phyloP scores from a whole-genome alignment of 1,140 invertebrate species.

The Drosophila sucinea region DNA sequence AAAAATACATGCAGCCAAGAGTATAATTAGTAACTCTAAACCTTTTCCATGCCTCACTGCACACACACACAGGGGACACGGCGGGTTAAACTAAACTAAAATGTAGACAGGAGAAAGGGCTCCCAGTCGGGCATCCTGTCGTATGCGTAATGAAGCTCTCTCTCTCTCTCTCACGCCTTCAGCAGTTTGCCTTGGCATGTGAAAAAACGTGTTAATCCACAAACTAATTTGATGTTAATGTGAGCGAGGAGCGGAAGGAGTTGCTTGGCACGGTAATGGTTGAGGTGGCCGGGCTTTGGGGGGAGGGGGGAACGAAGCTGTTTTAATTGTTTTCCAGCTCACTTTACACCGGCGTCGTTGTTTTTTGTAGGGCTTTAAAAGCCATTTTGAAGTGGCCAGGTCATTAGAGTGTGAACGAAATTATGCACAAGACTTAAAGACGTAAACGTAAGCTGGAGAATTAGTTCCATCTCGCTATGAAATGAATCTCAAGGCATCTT shows the following conservation, averaged over 20 bases:
- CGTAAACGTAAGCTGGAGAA: conserved; percentile 52
- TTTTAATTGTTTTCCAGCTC: conserved; percentile 70
- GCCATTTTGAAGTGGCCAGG: conserved; percentile 43
- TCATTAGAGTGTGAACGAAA: conserved; percentile 60
- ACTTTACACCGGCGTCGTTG: conserved; percentile 49
- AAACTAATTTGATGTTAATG: conserved; percentile 73
- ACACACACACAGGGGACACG: conserved; percentile 9
- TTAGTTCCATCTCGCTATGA: conserved; percentile 49
- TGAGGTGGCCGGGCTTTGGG: conserved; percentile 15
- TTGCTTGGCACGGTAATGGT: conserved; percentile 22
- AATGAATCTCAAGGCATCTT: conserved; percentile 2
- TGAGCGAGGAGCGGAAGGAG: conserved; percentile 40
- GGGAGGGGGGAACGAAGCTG: conserved; percentile 18
- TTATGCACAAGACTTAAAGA: conserved; percentile 33
- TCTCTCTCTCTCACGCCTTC: not conserved
- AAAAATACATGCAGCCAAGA: conserved; percentile 45
- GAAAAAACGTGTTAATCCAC: conserved; percentile 71
- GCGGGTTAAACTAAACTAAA: conserved; percentile 29
- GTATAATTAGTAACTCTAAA: conserved; percentile 64
- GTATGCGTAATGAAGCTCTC: conserved; percentile 63
- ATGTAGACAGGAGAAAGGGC: not conserved
- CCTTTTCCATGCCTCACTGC: conserved; percentile 55
- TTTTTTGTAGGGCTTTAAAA: conserved; percentile 63
- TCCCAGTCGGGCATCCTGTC: conserved; percentile 25
- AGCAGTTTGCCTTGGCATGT: conserved; percentile 34